Evolutionary conservation across 1,140 invertebrate species (phyloP).

Genomic region (Oryzaephilus surinamensis): DNA sequence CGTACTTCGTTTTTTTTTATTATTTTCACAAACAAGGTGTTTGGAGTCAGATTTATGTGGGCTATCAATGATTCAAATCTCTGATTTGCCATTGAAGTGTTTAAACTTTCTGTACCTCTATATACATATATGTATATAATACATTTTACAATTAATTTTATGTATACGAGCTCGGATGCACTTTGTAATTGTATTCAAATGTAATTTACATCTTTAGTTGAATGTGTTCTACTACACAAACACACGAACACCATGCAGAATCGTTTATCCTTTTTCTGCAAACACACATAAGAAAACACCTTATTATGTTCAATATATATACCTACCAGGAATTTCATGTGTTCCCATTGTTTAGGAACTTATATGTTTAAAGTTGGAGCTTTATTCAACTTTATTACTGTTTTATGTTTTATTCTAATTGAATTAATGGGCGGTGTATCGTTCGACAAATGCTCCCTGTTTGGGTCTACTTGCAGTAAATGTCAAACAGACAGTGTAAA

Average conservation of each 20-base stretch:
- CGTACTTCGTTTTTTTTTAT: conserved; percentile 23
- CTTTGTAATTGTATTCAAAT: conserved; percentile 1
- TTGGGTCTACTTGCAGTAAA: no score
- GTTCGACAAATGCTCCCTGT: no score
- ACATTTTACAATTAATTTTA: conserved; percentile 35
- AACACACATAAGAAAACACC: no score
- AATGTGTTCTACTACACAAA: not conserved
- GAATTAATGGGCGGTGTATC: no score
- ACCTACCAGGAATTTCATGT: no score
- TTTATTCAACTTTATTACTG: no score
- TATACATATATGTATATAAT: conserved; percentile 9
- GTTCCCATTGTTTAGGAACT: no score
- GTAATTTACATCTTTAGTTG: conserved; percentile 23
- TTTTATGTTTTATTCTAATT: no score
- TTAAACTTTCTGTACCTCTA: conserved; percentile 29
- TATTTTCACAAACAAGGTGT: conserved; percentile 27
- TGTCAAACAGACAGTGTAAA: no score
- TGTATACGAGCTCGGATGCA: conserved; percentile 20
- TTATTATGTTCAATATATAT: no score
- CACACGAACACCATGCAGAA: not conserved
- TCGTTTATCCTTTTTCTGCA: no score
- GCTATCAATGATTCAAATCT: conserved; percentile 32
- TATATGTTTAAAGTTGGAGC: no score
- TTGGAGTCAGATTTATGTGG: conserved; percentile 29
- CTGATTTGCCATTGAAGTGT: conserved; percentile 34